A percentile compares a stretch with the other conserved stretches of the same genome.
These are phyloP conservation scores for Rousettus leschenaultii DNA, from an alignment of 2,113 vertebrate species.

Conservation along the genomic window DNA sequence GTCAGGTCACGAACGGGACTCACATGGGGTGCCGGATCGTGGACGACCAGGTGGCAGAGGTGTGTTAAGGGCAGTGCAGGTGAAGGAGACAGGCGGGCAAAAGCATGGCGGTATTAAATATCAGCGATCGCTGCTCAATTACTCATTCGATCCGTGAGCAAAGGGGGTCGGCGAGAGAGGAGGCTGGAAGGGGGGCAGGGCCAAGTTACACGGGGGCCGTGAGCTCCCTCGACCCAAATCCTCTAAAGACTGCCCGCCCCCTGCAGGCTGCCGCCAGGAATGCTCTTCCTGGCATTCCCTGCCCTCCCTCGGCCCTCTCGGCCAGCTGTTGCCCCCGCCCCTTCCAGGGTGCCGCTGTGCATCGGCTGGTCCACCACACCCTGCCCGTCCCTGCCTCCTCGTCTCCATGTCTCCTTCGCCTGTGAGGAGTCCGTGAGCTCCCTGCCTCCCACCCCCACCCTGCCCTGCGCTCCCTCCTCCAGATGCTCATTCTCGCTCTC, in stretches of 20 bases:
- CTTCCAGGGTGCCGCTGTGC: background rate
- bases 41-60: background rate
- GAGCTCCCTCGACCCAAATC: background rate
- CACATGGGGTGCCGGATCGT: accelerated
- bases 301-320: accelerated
- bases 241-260: background rate
- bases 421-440: background rate
- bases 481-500: background rate
- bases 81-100: background rate
- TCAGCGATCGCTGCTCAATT: accelerated
- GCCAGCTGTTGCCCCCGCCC: background rate
- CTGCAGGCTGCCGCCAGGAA: background rate
- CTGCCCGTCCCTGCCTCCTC: background rate
- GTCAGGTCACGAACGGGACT: background rate
- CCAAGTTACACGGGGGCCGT: too few relatives aligned
- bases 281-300: background rate
- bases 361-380: background rate
- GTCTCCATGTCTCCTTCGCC: accelerated
- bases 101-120: accelerated
- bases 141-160: accelerated
- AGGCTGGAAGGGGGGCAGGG: background rate
- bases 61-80: background rate
- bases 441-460: accelerated
- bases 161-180: background rate
- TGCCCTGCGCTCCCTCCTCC: background rate